Conservation (phyloP, 2,113 vertebrate genomes). For the Lampris incognitus region DNA sequence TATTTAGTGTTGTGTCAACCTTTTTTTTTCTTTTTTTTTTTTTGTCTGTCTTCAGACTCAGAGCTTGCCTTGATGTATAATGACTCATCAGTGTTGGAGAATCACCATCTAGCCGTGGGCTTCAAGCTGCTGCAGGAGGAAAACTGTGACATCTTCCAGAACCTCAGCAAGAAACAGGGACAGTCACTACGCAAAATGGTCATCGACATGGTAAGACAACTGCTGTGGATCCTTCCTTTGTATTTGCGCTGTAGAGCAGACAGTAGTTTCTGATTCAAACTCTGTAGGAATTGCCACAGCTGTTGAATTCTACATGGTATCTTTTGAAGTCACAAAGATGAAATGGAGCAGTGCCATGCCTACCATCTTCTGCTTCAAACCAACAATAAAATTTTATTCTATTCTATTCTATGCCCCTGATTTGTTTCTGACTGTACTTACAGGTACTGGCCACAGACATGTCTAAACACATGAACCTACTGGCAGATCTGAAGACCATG, state of each 20-base stretch:
- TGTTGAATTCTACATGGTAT: not conserved
- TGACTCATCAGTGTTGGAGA: slow-evolving; percentile 91
- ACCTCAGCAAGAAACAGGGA: slow-evolving; percentile 89
- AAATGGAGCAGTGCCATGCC: not conserved
- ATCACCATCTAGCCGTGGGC: slow-evolving; percentile 92
- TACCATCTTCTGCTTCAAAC: not conserved
- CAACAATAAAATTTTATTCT: not conserved
- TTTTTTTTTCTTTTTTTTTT: not conserved
- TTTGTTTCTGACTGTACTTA: not conserved
- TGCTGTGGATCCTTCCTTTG: not conserved
- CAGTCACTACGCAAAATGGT: slow-evolving; percentile 90
- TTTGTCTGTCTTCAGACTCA: slow-evolving; percentile 79
- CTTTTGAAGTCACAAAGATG: not conserved
- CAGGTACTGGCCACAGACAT: slow-evolving; percentile 95
- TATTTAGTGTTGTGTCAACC: no score
- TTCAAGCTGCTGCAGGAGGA: slow-evolving; percentile 94
- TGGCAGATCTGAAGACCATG: slow-evolving; percentile 96
- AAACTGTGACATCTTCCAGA: slow-evolving; percentile 93
- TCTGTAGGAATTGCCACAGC: not conserved
- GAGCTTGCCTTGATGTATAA: slow-evolving; percentile 96
- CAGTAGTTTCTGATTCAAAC: not conserved
- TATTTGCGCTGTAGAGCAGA: no score
- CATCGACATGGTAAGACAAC: slow-evolving; percentile 88
- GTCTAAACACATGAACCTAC: slow-evolving; percentile 96
- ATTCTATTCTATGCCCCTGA: not conserved